Base-by-base conservation (phyloP, 2,888 invertebrate species). In the Phoronis australis region DNA sequence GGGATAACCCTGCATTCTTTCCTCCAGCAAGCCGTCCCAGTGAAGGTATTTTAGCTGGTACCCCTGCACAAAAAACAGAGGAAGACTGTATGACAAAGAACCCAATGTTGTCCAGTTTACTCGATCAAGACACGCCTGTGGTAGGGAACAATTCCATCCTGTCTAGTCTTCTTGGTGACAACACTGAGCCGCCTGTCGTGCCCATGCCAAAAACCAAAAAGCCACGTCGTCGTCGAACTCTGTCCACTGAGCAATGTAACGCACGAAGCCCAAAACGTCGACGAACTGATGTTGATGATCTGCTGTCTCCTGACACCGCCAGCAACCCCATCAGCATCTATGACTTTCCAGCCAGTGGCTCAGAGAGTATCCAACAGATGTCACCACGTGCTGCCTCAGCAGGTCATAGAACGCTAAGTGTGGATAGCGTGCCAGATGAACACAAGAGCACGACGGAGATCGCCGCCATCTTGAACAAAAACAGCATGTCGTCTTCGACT, bases 261-360 rank as follows among this genome's bases (percentile, higher is more conserved):
- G 74, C 72, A 2, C 64, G 70, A 47, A 74, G 74, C 55, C 75
- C 76, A 1, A 76, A 76, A 52, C 65, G 72, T 41, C 64, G 70
- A 55, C 35, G 65, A 44, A 62, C 60, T 46, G 65, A 64, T 37
- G 67, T 65, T 35, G 65, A 64, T 47, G n/a, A 39, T 12, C 9
- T 20, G 20, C 15, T 6, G 6, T 6, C 9, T 39, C 15, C 9
- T 6, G 6, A 20, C 6, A 12, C 15, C 6, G 39, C 15, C 12
- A 20, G 20, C 9, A 18, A 12, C 39, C 39, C 45, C 37, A 21
- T 31, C 35, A 9, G 35, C 44, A 24, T 42, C n/a, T n/a, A n/a
- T n/a, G n/a, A n/a, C n/a, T 31, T 31, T 31, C 9, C 9, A 12
- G 9, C 31, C 15, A 12, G 9, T 12, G 31, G 9, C 15, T 9